phyloP scores from a whole-genome alignment of 2,797 vertebrate genomes.

The Lepilemur ruficaudatus region DNA sequence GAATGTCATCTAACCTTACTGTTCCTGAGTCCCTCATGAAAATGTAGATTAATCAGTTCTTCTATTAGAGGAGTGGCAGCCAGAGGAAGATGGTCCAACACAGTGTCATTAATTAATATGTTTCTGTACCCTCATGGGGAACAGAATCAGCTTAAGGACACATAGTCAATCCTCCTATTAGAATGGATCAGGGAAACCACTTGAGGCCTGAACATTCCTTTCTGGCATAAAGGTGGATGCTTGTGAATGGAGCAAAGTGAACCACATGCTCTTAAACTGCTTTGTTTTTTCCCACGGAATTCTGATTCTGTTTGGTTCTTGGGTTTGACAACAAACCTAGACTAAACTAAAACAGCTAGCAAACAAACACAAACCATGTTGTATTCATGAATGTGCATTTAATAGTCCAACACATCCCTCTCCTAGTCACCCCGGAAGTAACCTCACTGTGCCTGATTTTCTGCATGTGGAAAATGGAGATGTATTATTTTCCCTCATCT shows the following conservation, averaged over 20 bases:
- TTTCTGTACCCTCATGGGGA: neutral
- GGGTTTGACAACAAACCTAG: constrained; percentile 17
- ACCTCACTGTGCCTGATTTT: neutral
- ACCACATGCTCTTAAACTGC: neutral
- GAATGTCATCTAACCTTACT: neutral
- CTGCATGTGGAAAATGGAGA: neutral
- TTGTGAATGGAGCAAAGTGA: neutral
- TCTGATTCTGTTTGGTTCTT: neutral
- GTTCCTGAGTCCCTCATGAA: neutral
- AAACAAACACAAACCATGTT: neutral
- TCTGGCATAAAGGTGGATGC: neutral
- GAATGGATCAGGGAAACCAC: neutral
- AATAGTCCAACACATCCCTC: neutral
- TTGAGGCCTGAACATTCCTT: neutral
- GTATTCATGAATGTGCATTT: neutral
- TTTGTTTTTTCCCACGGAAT: neutral
- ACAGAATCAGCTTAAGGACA: neutral
- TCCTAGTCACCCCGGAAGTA: neutral
- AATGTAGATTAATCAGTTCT: neutral
- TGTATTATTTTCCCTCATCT: neutral
- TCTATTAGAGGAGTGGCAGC: neutral
- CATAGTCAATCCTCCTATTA: neutral
- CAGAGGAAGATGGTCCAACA: neutral
- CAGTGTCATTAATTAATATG: neutral
- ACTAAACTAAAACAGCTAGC: neutral